Conservation (phyloP, 2,113 vertebrate species). For the Phylloscopus trochilus region DNA sequence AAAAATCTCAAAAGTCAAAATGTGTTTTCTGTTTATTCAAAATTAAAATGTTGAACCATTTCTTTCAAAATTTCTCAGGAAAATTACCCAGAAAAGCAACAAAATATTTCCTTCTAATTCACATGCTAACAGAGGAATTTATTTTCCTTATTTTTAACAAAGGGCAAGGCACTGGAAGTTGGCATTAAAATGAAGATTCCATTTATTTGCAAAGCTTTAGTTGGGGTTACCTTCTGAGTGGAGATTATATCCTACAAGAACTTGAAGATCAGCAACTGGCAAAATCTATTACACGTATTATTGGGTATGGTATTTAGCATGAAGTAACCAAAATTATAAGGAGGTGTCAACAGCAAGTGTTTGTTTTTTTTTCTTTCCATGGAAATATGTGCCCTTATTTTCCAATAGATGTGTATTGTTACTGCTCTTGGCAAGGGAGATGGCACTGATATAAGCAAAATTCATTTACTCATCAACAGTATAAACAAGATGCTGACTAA, state of each 20-base stretch:
- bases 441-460: neutral
- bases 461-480: neutral
- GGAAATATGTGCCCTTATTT: neutral
- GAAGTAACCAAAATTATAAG: neutral
- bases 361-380: neutral
- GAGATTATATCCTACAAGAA: neutral
- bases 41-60: neutral
- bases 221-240: neutral
- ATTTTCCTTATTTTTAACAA: neutral
- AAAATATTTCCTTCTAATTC: neutral
- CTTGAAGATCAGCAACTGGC: neutral
- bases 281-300: neutral
- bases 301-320: neutral
- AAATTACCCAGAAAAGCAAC: neutral
- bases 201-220: neutral
- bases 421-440: neutral
- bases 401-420: neutral
- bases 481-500: neutral
- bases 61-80: neutral
- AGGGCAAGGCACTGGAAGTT: neutral
- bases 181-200: neutral
- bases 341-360: neutral
- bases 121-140: neutral
- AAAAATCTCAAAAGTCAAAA: neutral
- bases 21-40: neutral